A percentile compares a stretch with the other conserved stretches of the same genome.
Evolutionary conservation across 2,113 vertebrate genomes (phyloP).

Genomic region (Sinocyclocheilus anshuiensis): DNA sequence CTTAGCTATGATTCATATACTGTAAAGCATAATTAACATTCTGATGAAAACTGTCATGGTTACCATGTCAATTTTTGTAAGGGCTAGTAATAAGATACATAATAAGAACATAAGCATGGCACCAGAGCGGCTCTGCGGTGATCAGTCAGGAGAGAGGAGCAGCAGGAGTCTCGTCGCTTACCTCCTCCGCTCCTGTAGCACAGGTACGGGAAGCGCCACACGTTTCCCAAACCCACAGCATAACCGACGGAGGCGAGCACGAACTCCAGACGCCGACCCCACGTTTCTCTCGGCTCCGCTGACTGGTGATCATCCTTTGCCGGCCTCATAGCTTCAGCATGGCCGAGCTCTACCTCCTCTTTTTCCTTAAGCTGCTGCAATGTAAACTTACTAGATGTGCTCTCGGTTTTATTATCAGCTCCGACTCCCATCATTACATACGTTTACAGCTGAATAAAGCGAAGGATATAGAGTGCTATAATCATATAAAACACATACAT

Average conservation of each 20-base stretch:
- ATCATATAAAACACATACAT: background rate
- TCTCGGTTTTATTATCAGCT: conserved; percentile 1
- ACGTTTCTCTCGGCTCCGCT: conserved; percentile 61
- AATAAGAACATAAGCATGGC: background rate
- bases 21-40: too few relatives aligned
- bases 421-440: conserved; percentile 51
- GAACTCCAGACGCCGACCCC: conserved; percentile 74
- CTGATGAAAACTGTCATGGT: too few relatives aligned
- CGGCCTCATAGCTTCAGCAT: background rate
- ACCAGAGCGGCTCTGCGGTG: too few relatives aligned
- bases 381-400: background rate
- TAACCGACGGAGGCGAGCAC: conserved; percentile 73
- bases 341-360: background rate
- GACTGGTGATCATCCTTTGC: background rate
- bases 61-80: too few relatives aligned
- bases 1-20: too few relatives aligned
- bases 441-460: background rate
- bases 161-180: conserved; percentile 46
- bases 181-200: conserved; percentile 79
- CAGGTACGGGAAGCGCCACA: conserved; percentile 79
- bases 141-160: background rate
- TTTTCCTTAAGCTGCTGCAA: conserved; percentile 12
- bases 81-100: background rate
- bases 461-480: background rate
- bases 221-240: conserved; percentile 76